phyloP scores from a whole-genome alignment of 35 echinoderm and acorn worm species.

The Ophiothrix spiculata region DNA sequence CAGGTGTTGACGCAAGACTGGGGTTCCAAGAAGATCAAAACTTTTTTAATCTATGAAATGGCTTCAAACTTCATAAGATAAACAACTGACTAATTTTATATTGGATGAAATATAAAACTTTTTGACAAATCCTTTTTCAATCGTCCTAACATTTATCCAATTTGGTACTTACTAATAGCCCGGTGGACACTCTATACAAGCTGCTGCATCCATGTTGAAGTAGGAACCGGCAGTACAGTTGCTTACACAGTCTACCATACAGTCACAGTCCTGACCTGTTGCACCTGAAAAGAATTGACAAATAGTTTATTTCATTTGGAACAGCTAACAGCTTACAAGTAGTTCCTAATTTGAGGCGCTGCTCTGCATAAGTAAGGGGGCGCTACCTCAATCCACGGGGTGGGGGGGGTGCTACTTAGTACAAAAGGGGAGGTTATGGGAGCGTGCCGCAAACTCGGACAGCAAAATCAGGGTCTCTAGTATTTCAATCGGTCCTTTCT shows the following conservation, averaged over 20 bases:
- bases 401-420: background rate
- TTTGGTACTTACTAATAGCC: conserved; percentile 81
- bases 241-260: conserved; percentile 63
- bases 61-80: background rate
- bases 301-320: background rate
- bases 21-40: background rate
- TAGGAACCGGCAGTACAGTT: conserved; percentile 62
- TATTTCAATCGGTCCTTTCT: too few species aligned
- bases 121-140: background rate
- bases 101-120: background rate
- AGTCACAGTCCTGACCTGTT: conserved; percentile 42
- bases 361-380: background rate
- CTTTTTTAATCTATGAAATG: background rate
- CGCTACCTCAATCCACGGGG: background rate
- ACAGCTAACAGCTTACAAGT: background rate
- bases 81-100: background rate
- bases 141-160: background rate
- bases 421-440: too few species aligned
- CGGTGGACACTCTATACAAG: conserved; percentile 67
- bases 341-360: background rate
- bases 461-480: too few species aligned
- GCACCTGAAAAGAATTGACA: background rate
- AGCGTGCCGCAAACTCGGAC: too few species aligned
- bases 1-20: background rate
- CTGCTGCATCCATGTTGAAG: conserved; percentile 33